Evolutionary conservation across 2,888 invertebrate genomes (phyloP).

Genomic region (Mimas tiliae): DNA sequence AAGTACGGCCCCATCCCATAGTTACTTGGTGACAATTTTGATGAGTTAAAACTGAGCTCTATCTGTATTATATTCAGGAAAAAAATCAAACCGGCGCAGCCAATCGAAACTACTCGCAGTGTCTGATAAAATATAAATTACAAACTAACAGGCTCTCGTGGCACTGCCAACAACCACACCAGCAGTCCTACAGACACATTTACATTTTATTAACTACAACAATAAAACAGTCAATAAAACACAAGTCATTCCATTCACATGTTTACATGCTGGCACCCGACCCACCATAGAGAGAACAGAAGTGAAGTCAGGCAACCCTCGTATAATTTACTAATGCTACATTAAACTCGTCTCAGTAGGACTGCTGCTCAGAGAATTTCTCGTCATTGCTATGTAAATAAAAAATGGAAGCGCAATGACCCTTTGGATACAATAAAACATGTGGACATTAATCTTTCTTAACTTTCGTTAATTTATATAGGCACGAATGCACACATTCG

Average conservation of each 20-base stretch:
- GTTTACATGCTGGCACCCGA: constrained; percentile 50
- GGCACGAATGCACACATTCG: constrained; percentile 71
- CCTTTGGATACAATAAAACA: constrained; percentile 56
- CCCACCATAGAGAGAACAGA: constrained; percentile 53
- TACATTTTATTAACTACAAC: constrained; percentile 62
- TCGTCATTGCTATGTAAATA: constrained; percentile 61
- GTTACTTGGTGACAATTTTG: constrained; percentile 29
- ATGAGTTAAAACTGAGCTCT: constrained; percentile 47
- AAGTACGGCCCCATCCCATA: constrained; percentile 55
- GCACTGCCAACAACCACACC: constrained; percentile 55
- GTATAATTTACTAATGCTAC: not conserved
- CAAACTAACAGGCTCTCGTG: constrained; percentile 37
- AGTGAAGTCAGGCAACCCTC: not conserved
- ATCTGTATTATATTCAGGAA: constrained; percentile 44
- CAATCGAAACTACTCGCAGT: constrained; percentile 15
- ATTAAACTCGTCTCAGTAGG: constrained; percentile 52
- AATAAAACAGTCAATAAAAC: constrained; percentile 52
- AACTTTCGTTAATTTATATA: constrained; percentile 68
- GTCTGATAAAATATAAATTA: constrained; percentile 29
- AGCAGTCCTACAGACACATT: constrained; percentile 77
- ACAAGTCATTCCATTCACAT: constrained; percentile 38
- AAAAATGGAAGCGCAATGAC: constrained; percentile 69
- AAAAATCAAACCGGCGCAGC: constrained; percentile 36
- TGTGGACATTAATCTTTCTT: constrained; percentile 58
- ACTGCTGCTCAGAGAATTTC: constrained; percentile 61